Percentiles rank a stretch among this genome's conserved stretches.
phyloP scores from a whole-genome alignment of 2,113 vertebrate species.

The Actenoides lindsayi region DNA sequence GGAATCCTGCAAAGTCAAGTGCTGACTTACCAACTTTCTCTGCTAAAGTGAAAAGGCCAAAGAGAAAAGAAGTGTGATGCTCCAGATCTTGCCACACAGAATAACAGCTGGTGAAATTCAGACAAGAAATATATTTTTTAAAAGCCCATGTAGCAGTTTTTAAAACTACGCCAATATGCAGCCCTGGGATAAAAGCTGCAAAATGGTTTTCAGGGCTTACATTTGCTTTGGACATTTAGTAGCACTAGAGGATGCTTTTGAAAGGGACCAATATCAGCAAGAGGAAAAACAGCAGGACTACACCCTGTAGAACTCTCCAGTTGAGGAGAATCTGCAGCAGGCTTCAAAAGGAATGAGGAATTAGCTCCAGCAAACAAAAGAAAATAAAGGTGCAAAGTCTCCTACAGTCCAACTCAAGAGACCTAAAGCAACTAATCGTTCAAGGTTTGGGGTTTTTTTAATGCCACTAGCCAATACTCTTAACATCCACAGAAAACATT shows the following conservation, averaged over 20 bases:
- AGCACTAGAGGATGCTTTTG: neutral
- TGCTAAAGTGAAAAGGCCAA: constrained; percentile 14
- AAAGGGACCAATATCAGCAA: neutral
- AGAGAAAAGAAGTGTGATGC: neutral
- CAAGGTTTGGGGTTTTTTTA: neutral
- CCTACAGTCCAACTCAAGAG: neutral
- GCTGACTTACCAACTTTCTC: neutral
- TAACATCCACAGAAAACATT: neutral
- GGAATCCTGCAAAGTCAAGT: neutral
- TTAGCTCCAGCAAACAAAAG: neutral
- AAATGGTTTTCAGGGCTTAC: neutral
- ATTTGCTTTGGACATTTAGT: neutral
- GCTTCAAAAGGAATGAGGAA: neutral
- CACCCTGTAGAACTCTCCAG: neutral
- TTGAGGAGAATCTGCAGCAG: neutral
- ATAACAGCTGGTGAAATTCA: neutral
- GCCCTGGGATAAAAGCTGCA: neutral
- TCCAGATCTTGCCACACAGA: neutral
- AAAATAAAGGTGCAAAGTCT: neutral
- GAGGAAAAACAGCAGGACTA: neutral
- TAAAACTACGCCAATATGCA: neutral
- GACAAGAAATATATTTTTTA: neutral
- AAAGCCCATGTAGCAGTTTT: neutral
- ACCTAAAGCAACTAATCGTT: neutral
- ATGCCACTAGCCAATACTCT: neutral